phyloP scores from a whole-genome alignment of 2,113 vertebrate species.

The Atrichornis clamosus region DNA sequence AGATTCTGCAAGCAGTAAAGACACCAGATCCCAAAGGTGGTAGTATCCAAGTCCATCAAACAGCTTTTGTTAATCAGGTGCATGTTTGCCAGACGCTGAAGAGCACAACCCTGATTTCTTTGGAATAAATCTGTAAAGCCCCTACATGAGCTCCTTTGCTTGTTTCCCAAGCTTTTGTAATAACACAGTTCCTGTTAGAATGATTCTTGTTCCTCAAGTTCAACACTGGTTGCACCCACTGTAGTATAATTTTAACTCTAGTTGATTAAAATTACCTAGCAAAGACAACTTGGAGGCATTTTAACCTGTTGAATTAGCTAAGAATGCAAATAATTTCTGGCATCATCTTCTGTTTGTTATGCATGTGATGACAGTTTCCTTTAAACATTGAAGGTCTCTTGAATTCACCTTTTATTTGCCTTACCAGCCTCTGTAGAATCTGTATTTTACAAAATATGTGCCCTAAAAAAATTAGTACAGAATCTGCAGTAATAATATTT shows the following conservation, averaged over 20 bases:
- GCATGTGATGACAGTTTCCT: background rate
- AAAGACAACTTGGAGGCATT: background rate
- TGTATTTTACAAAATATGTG: background rate
- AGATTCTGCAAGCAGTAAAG: background rate
- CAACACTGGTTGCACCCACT: background rate
- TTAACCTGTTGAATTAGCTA: background rate
- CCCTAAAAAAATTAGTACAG: background rate
- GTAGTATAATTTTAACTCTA: background rate
- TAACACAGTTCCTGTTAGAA: background rate
- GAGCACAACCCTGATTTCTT: background rate
- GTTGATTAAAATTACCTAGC: constrained; percentile 1
- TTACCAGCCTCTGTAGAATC: background rate
- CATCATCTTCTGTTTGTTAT: background rate
- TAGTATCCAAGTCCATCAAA: background rate
- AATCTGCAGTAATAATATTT: background rate
- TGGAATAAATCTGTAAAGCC: background rate
- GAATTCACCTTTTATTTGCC: background rate
- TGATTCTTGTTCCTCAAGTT: background rate
- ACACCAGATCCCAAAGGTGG: background rate
- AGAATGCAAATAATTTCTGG: background rate
- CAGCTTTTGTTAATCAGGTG: background rate
- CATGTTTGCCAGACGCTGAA: background rate
- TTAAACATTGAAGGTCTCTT: background rate
- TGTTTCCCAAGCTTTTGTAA: background rate
- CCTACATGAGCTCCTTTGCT: background rate